A percentile compares a stretch with the other conserved stretches of the same genome.
Conservation (phyloP, 2,797 vertebrate species). For the Atherinosoma microstoma region DNA sequence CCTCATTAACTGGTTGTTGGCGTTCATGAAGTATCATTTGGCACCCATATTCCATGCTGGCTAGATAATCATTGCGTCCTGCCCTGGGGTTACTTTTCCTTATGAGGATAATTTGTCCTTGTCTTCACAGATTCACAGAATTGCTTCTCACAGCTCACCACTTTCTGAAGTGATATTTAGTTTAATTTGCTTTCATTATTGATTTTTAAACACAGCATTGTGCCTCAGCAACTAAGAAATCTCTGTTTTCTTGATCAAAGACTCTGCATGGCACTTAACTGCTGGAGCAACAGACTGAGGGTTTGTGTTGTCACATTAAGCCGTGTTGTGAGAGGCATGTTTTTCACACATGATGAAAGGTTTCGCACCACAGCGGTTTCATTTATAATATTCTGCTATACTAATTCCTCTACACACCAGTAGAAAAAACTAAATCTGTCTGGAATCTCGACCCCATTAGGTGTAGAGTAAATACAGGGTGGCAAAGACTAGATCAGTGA, state of each 20-base stretch:
- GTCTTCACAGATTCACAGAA: conserved; percentile 20
- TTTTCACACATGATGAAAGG: conserved; percentile 43
- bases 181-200: conserved; percentile 8
- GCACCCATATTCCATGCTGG: conserved; percentile 18
- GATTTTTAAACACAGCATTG: conserved; percentile 22
- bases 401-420: conserved; percentile 36
- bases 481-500: conserved; percentile 7
- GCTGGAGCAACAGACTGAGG: conserved; percentile 28
- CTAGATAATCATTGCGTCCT: conserved; percentile 38
- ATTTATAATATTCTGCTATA: conserved; percentile 48
- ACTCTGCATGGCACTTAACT: conserved; percentile 14
- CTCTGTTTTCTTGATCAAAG: conserved; percentile 16
- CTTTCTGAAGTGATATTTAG: neutral
- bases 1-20: conserved; percentile 51
- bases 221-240: conserved; percentile 12
- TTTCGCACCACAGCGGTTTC: conserved; percentile 39
- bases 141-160: neutral
- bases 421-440: conserved; percentile 39
- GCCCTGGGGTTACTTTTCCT: conserved; percentile 42
- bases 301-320: conserved; percentile 43
- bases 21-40: conserved; percentile 52
- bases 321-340: conserved; percentile 45
- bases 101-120: conserved; percentile 32
- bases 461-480: conserved; percentile 16
- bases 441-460: conserved; percentile 27